phyloP scores from a whole-genome alignment of 2,797 vertebrate species.

The Thamnophis elegans region DNA sequence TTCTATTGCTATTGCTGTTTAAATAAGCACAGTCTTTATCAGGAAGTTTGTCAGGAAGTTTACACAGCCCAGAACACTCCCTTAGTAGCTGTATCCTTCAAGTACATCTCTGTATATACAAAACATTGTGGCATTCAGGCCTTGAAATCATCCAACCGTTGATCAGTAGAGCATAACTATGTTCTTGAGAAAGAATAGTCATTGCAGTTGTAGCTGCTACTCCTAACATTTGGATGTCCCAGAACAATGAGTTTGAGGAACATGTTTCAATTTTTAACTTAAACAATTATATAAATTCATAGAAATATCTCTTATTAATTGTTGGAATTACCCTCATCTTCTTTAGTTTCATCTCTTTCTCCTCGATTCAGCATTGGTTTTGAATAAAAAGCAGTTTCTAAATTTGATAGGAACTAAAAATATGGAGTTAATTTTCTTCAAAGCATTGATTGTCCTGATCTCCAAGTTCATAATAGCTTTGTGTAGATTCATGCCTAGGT shows the following conservation, averaged over 20 bases:
- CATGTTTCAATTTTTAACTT: background rate
- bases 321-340: background rate
- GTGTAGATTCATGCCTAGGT: background rate
- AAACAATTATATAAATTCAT: background rate
- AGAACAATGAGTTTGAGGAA: background rate
- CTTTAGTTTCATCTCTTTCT: background rate
- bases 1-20: background rate
- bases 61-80: background rate
- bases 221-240: background rate
- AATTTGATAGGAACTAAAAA: background rate
- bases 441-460: background rate
- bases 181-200: background rate
- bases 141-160: background rate
- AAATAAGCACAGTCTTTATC: background rate
- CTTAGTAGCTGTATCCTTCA: background rate
- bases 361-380: background rate
- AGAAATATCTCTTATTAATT: background rate
- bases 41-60: background rate
- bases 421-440: background rate
- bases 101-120: background rate
- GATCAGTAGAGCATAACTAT: background rate
- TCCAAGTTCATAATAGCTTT: background rate
- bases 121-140: background rate
- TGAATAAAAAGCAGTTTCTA: background rate
- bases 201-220: background rate